These are phyloP conservation scores for Leucophenga varia DNA, from an alignment of 1,140 invertebrate species.

Conservation along the genomic window DNA sequence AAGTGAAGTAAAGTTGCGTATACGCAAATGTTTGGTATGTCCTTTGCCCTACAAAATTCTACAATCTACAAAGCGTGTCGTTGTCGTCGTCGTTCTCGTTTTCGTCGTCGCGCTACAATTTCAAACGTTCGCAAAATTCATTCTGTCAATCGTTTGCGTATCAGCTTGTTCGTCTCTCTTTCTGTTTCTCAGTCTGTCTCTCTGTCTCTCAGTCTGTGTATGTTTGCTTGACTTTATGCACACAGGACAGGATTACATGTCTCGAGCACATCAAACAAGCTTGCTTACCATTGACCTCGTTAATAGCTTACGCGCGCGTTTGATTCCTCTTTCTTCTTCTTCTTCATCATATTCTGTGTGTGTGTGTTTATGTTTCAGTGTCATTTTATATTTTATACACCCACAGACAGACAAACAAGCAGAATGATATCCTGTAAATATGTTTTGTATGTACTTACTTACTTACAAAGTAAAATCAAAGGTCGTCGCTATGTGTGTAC, in stretches of 20 bases:
- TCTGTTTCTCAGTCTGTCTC: not conserved
- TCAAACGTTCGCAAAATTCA: not conserved
- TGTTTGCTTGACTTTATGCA: constrained; percentile 26
- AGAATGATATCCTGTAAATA: no score
- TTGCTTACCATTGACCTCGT: constrained; percentile 53
- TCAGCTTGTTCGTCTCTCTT: constrained; percentile 5
- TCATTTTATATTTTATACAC: no score
- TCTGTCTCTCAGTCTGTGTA: constrained; percentile 3
- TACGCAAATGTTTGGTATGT: no score
- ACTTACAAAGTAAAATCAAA: no score
- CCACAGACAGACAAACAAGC: constrained; percentile 5
- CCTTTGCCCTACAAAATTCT: no score
- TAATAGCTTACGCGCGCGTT: constrained; percentile 40
- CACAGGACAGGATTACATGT: constrained; percentile 40
- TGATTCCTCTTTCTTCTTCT: no score
- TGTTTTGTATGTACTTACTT: no score
- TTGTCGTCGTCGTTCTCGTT: not conserved
- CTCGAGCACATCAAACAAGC: constrained; percentile 52
- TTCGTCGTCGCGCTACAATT: not conserved
- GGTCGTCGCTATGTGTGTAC: constrained; percentile 29
- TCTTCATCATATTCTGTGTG: no score
- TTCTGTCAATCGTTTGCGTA: constrained; percentile 24
- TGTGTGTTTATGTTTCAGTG: no score
- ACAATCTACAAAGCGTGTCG: not conserved
- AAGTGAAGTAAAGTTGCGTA: no score